Conservation (phyloP, 2,797 vertebrate species). For the Galagoides demidoff region DNA sequence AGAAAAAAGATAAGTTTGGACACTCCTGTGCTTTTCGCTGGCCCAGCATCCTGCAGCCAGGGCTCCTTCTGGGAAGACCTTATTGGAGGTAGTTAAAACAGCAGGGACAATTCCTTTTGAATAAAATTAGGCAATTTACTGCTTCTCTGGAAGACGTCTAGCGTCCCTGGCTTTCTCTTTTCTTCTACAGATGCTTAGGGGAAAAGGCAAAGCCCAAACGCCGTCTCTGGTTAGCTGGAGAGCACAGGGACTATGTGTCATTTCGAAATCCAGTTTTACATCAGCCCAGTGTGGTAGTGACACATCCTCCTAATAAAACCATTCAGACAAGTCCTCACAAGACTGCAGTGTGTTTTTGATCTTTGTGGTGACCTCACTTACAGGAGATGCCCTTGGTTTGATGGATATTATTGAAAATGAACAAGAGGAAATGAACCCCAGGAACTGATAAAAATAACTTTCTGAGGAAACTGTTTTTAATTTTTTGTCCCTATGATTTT, state of each 20-base stretch:
- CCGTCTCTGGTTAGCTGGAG: not conserved
- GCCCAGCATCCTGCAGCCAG: not conserved
- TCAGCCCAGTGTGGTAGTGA: not conserved
- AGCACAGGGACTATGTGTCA: slow-evolving; percentile 53
- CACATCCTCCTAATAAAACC: slow-evolving; percentile 36
- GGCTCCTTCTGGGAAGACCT: not conserved
- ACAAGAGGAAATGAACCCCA: not conserved
- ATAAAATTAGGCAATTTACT: not conserved
- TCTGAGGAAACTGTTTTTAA: not conserved
- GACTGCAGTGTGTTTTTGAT: not conserved
- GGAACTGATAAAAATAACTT: not conserved
- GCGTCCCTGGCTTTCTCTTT: not conserved
- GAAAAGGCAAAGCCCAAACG: not conserved
- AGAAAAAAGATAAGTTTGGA: no score
- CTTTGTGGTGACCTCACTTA: not conserved
- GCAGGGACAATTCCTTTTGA: not conserved
- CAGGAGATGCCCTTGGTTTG: not conserved
- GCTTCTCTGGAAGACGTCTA: not conserved
- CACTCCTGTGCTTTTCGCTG: no score
- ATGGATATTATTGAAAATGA: slow-evolving; percentile 18
- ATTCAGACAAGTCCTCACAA: slow-evolving; percentile 5
- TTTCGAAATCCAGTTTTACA: slow-evolving; percentile 39
- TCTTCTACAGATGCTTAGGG: not conserved
- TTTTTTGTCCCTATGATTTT: not conserved
- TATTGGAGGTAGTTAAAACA: not conserved